These are phyloP conservation scores for Antennarius striatus DNA, from an alignment of 2,113 vertebrate genomes.

Conservation along the genomic window DNA sequence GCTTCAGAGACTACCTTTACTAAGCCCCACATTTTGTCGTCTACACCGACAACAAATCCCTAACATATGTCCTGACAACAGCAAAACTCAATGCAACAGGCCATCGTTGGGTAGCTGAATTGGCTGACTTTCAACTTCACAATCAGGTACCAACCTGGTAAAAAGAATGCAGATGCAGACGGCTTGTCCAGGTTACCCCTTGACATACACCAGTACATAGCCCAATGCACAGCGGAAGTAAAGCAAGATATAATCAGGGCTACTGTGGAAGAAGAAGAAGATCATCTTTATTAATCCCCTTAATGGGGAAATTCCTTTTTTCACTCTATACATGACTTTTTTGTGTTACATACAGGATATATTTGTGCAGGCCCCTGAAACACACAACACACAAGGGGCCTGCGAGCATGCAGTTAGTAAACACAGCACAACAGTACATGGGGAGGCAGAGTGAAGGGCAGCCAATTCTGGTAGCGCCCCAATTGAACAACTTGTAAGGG, in stretches of 20 bases:
- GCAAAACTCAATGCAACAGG: not conserved
- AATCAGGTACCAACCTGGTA: slow-evolving; percentile 5
- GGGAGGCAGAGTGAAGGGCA: too few species aligned
- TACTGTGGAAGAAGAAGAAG: too few species aligned
- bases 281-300: too few species aligned
- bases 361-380: too few species aligned
- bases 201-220: not conserved
- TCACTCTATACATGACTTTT: too few species aligned
- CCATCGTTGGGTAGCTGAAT: not conserved
- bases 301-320: too few species aligned
- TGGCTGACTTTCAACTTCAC: slow-evolving; percentile 10
- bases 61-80: slow-evolving; percentile 8
- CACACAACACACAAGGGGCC: too few species aligned
- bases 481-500: too few species aligned
- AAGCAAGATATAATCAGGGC: not conserved
- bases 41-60: not conserved
- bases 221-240: slow-evolving; percentile 4
- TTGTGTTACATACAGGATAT: too few species aligned
- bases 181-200: not conserved
- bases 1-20: not conserved
- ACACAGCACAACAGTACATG: too few species aligned
- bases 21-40: slow-evolving; percentile 6
- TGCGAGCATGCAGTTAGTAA: too few species aligned
- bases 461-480: too few species aligned
- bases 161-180: slow-evolving; percentile 4